Evolutionary conservation across 2,113 vertebrate species (phyloP).

Genomic region (Vicugna pacos): DNA sequence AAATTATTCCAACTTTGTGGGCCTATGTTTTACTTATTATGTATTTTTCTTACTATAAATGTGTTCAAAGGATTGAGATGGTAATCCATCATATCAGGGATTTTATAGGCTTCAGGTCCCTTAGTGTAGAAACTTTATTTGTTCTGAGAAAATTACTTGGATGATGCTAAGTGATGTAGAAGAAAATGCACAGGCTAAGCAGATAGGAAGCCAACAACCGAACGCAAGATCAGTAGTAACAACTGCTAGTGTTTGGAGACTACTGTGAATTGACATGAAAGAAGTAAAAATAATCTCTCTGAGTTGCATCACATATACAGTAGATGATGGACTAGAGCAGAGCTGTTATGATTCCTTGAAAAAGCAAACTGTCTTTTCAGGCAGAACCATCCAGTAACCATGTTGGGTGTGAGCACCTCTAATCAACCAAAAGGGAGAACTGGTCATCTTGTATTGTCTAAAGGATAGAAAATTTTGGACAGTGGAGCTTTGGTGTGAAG

Average conservation of each 20-base stretch:
- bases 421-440: background rate
- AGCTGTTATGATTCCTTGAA: background rate
- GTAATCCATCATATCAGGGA: background rate
- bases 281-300: background rate
- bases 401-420: background rate
- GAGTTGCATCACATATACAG: background rate
- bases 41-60: background rate
- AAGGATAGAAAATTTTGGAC: background rate
- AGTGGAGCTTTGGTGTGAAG: background rate
- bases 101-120: background rate
- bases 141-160: background rate
- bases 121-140: conserved; percentile 6
- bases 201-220: background rate
- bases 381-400: background rate
- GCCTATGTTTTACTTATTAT: background rate
- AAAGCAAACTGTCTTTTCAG: background rate
- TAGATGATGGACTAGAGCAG: background rate
- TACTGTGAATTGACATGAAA: background rate
- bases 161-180: background rate
- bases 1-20: background rate
- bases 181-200: background rate
- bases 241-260: background rate
- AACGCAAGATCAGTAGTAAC: background rate
- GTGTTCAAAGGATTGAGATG: background rate
- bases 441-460: background rate